Evolutionary conservation across 2,888 invertebrate genomes (phyloP), one percentile per base, ranked within the genome.

Genomic region (Apamea anceps): DNA sequence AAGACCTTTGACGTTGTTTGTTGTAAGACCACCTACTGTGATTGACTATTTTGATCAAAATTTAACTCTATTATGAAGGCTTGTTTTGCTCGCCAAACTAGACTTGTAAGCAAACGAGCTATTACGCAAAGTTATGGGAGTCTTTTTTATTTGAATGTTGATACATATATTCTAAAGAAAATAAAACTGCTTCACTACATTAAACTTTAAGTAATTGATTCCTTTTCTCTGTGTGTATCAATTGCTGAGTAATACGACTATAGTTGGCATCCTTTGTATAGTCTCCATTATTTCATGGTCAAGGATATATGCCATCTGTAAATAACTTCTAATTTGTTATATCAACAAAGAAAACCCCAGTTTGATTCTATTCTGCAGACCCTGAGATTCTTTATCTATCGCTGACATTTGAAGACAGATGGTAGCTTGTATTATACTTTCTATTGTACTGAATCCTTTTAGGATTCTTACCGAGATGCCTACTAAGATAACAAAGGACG

Each of bases 391-490:
- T 87, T 89, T 88, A 90, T 89, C 86, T 88, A 86, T 81, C 75
- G 81, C 80, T 89, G 89, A 89, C 89, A 87, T 89, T 88, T 68
- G 82, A 90, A 92, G 91, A 91, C 90, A 90, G 90, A 91, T 91
- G 90, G 87, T 81, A 79, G 74, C 78, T 85, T 80, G 88, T 91
- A 88, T 88, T 89, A 87, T 88, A 85, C 87, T 85, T 87, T 86
- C 86, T 85, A 88, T 92, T 92, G 92, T 92, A 83, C 77, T 75
- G 86, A 91, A 91, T 90, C 91, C 89, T 89, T 91, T 92, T 87
- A 88, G 88, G 87, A 90, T 88, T 90, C 86, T 87, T 87, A 72
- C 85, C 83, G 77, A 80, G 80, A 85, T 87, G 85, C 70, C 72
- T 78, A 67, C 75, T 71, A 74, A 72, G 82, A 87, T 85, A 86